These are phyloP conservation scores for Molorchus minor DNA, from an alignment of 2,888 invertebrate species.

Conservation along the genomic window DNA sequence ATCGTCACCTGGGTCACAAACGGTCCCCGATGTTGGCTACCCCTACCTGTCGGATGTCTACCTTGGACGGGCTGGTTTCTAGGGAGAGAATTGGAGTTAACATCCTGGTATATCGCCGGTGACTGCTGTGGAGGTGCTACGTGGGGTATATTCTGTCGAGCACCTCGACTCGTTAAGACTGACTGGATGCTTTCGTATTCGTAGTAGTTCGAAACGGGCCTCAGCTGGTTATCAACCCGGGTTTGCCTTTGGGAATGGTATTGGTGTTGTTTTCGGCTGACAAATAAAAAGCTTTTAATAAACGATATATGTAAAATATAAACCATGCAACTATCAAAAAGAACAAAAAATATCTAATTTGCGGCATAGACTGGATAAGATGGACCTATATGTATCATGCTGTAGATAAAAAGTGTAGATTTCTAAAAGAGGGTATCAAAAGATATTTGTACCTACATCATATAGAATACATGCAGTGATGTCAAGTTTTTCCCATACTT, in stretches of 20 bases:
- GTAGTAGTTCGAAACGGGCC: conserved; percentile 85
- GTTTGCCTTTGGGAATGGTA: conserved; percentile 70
- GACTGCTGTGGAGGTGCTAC: conserved; percentile 25
- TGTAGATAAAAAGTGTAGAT: too few relatives aligned
- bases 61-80: conserved; percentile 48
- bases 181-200: conserved; percentile 84
- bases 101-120: conserved; percentile 48
- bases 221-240: conserved; percentile 64
- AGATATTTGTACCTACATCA: too few relatives aligned
- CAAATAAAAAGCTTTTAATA: conserved; percentile 15
- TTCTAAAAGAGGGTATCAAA: too few relatives aligned
- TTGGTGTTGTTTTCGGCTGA: conserved; percentile 73
- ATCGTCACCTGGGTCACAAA: conserved; percentile 72
- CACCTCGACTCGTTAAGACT: conserved; percentile 60
- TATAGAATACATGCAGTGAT: too few relatives aligned
- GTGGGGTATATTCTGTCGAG: conserved; percentile 50
- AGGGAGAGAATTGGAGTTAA: conserved; percentile 55
- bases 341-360: too few relatives aligned
- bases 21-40: conserved; percentile 63
- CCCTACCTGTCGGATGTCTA: conserved; percentile 37
- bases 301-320: not conserved
- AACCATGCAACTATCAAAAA: too few relatives aligned
- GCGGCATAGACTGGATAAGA: too few relatives aligned
- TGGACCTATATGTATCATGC: too few relatives aligned
- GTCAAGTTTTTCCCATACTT: too few relatives aligned